Evolutionary conservation across 2,888 invertebrate genomes (phyloP).

Genomic region (Beris chalybata): DNA sequence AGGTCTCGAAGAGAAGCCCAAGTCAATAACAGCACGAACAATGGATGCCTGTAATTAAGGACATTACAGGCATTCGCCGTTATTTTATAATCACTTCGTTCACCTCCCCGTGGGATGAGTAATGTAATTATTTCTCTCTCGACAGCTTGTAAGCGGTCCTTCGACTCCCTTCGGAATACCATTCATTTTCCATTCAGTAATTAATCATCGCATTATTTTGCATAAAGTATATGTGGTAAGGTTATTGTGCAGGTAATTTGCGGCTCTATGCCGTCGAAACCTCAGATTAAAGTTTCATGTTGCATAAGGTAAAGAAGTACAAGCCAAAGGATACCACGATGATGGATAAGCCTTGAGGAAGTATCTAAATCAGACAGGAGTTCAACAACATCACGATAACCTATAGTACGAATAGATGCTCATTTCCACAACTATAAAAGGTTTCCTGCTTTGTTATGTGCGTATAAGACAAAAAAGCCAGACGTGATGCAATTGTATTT

Average conservation of each 20-base stretch:
- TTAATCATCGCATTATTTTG: slow-evolving; percentile 31
- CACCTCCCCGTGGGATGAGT: slow-evolving; percentile 22
- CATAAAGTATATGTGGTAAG: not conserved
- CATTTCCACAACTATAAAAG: no score
- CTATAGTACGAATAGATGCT: no score
- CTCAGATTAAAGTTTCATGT: not conserved
- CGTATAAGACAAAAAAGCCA: no score
- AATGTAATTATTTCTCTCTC: slow-evolving; percentile 26
- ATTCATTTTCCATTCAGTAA: slow-evolving; percentile 12
- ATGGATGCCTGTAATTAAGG: slow-evolving; percentile 9
- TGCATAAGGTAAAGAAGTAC: not conserved
- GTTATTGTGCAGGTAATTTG: no score
- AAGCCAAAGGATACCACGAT: not conserved
- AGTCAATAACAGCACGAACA: slow-evolving; percentile 7
- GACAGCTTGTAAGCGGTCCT: slow-evolving; percentile 24
- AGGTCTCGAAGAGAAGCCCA: no score
- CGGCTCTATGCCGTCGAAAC: not conserved
- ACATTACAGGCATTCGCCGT: slow-evolving; percentile 20
- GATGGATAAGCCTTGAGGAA: not conserved
- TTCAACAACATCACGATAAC: no score
- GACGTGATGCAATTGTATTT: no score
- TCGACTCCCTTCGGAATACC: slow-evolving; percentile 22
- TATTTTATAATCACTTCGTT: slow-evolving; percentile 26
- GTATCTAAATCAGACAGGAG: not conserved
- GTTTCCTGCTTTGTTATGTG: no score